Evolutionary conservation across 2,797 vertebrate genomes (phyloP).

Genomic region (Molossus alvarezi): DNA sequence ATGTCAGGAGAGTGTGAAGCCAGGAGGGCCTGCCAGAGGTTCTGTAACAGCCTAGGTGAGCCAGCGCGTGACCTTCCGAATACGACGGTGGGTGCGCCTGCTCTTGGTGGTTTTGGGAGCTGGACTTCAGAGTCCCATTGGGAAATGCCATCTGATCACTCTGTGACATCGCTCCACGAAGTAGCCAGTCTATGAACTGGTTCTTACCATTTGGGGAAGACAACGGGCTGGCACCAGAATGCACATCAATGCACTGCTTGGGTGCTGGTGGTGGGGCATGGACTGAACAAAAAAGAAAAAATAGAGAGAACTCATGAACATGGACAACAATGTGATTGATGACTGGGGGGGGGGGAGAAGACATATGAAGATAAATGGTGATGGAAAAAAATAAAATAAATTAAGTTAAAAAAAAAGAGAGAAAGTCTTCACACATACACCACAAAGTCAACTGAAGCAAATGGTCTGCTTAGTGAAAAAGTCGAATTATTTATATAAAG

Average conservation of each 20-base stretch:
- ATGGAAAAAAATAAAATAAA: too few species aligned
- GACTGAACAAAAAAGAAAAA: too few species aligned
- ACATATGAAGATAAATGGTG: too few species aligned
- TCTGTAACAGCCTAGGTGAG: rapidly evolving
- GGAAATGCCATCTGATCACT: background rate
- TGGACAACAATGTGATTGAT: too few species aligned
- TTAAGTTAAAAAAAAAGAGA: too few species aligned
- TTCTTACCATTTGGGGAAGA: background rate
- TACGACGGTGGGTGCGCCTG: background rate
- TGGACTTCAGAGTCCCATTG: too few species aligned
- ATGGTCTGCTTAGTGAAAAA: background rate
- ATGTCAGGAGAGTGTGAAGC: background rate
- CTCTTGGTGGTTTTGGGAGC: background rate
- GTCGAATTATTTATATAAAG: background rate
- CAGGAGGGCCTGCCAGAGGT: background rate
- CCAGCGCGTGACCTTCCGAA: background rate
- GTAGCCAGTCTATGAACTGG: background rate
- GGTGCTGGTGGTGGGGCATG: too few species aligned
- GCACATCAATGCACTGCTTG: background rate
- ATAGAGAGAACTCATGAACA: too few species aligned
- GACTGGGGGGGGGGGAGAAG: too few species aligned
- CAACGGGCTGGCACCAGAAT: background rate
- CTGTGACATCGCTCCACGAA: background rate
- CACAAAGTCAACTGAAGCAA: background rate
- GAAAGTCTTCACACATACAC: too few species aligned